A percentile compares a stretch with the other conserved stretches of the same genome.
phyloP scores from a whole-genome alignment of 2,797 vertebrate species.

The Tolypeutes matacus region DNA sequence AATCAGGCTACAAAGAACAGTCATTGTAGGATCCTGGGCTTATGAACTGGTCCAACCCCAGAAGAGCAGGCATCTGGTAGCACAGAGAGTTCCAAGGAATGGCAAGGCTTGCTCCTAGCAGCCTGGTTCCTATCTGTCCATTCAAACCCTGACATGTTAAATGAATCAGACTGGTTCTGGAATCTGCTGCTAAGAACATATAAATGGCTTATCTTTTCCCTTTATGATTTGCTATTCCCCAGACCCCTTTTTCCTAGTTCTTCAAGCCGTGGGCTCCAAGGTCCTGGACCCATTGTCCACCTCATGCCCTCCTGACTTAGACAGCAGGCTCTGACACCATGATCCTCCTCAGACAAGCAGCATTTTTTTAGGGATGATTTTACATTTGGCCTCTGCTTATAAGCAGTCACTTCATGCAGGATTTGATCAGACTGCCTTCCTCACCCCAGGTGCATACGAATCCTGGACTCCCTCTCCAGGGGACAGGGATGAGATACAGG shows the following conservation, averaged over 20 bases:
- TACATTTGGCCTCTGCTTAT: rapidly evolving
- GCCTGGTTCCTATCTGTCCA: rapidly evolving
- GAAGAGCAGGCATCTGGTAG: rapidly evolving
- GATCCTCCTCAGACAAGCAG: not conserved
- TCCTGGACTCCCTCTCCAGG: too few species aligned
- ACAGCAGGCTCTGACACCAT: not conserved
- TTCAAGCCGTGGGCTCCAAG: too few species aligned
- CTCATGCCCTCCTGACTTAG: rapidly evolving
- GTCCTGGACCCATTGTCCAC: not conserved
- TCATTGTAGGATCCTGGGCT: not conserved
- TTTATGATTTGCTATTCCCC: rapidly evolving
- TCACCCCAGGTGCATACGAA: rapidly evolving
- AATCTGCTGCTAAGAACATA: rapidly evolving
- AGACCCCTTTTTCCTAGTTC: rapidly evolving
- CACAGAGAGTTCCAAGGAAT: too few species aligned
- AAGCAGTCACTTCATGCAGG: not conserved
- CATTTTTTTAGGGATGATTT: rapidly evolving
- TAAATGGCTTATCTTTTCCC: rapidly evolving
- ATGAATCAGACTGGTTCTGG: not conserved
- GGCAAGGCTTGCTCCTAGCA: rapidly evolving
- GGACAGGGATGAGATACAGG: not conserved
- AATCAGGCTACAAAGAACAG: too few species aligned
- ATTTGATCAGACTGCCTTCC: not conserved
- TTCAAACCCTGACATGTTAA: too few species aligned
- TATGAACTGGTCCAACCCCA: not conserved